Evolutionary conservation across 1,140 invertebrate genomes (phyloP), one percentile per base, ranked within the genome.

Genomic region (Papilio xuthus): DNA sequence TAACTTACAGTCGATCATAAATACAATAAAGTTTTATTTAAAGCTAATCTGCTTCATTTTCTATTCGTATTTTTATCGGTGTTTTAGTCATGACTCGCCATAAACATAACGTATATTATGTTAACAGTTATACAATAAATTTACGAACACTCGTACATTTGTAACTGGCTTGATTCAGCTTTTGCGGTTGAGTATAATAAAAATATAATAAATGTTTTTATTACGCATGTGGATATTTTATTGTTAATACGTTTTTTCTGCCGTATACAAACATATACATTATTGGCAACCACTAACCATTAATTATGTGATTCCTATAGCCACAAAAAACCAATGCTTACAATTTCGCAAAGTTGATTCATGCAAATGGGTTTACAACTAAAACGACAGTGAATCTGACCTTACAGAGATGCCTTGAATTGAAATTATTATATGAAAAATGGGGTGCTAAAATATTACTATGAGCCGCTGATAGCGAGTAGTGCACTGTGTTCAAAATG

Each of bases 401-500:
- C 18, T 53, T 8, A n/a, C 8, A 15, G 20, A 53, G 50, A n/a
- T 53, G 50, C 18, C n/a, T 28, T 67, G 13, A 28, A 50, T 18
- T 4, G 10, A 28, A 72, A 50, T 47, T 44, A n/a, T n/a, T n/a
- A n/a, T n/a, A 28, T 72, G 79, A 44, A 67, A 80, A 83, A 83
- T 79, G 77, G 80, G 83, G 83, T 83, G 81, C 83, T 72, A 79
- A 67, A 79, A 80, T 78, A 83, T 56, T 79, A 80, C 79, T 86
- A 82, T 82, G 77, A 80, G 82, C 80, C 83, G 83, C 86, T 80
- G 88, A 82, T 80, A 84, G 83, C 86, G 80, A 87, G 82, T 87
- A 87, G 82, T 87, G 86, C 85, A 86, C 82, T 84, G 80, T 80
- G 78, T 77, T 79, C 92, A 93, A 93, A 91, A 92, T 92, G 90